These are phyloP conservation scores for Crossaster papposus DNA, from an alignment of 53 echinoderm and acorn worm genomes.

Conservation along the genomic window DNA sequence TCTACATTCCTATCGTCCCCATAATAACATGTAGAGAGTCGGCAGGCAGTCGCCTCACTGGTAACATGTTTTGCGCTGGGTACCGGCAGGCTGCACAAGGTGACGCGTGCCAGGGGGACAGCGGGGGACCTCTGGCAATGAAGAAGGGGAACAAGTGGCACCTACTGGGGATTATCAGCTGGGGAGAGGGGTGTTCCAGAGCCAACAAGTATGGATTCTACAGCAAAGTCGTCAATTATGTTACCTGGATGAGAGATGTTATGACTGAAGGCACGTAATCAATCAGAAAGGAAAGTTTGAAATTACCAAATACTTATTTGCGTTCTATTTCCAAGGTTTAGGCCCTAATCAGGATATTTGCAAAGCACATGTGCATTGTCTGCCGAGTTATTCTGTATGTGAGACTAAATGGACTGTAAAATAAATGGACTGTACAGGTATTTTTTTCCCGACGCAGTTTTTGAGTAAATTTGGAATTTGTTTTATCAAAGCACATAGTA, in stretches of 20 bases:
- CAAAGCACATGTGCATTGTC: too few species aligned
- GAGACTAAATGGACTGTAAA: too few species aligned
- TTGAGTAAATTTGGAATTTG: too few species aligned
- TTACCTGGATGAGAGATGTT: conserved; percentile 56
- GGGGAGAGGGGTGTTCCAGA: conserved; percentile 90
- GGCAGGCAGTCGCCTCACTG: conserved; percentile 50
- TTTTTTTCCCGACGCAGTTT: too few species aligned
- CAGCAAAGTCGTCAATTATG: conserved; percentile 70
- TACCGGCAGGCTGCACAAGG: conserved; percentile 59
- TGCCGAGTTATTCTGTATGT: too few species aligned
- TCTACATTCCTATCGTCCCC: conserved; percentile 68
- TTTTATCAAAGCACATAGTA: too few species aligned
- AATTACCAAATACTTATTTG: too few species aligned
- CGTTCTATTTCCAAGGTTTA: too few species aligned
- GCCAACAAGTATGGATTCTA: conserved; percentile 93
- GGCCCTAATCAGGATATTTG: too few species aligned
- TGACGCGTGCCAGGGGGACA: conserved; percentile 91
- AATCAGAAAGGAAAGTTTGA: background rate
- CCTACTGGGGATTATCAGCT: conserved; percentile 85
- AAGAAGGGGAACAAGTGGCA: conserved; percentile 67
- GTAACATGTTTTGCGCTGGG: conserved; percentile 95
- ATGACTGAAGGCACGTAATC: background rate
- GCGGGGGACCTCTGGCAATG: conserved; percentile 85
- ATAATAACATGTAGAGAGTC: conserved; percentile 64
- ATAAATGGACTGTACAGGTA: too few species aligned